Percentiles rank a stretch among this genome's conserved stretches.
Evolutionary conservation across 2,797 vertebrate species (phyloP).

Genomic region (Cirrhinus molitorella): DNA sequence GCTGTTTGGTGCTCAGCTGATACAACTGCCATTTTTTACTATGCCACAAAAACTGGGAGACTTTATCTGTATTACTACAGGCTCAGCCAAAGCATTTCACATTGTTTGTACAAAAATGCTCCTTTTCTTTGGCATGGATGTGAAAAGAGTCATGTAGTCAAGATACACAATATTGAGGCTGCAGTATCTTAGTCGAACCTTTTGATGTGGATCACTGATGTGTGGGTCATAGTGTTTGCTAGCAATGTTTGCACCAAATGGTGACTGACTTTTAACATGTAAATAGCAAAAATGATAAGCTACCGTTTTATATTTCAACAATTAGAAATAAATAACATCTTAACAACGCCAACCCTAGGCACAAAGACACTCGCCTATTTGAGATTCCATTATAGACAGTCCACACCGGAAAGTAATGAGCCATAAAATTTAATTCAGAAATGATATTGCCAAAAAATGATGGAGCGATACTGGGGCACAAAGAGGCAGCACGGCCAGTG

Average conservation of each 20-base stretch:
- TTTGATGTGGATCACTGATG: slow-evolving; percentile 51
- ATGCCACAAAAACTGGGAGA: slow-evolving; percentile 6
- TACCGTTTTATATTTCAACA: slow-evolving; percentile 89
- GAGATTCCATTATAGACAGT: slow-evolving; percentile 90
- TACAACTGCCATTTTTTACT: slow-evolving; percentile 40
- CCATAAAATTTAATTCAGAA: slow-evolving; percentile 99
- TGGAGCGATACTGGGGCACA: slow-evolving; percentile 85
- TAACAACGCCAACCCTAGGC: slow-evolving; percentile 80
- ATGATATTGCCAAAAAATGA: slow-evolving; percentile 91
- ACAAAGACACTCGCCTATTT: slow-evolving; percentile 86
- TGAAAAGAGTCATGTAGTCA: slow-evolving; percentile 7
- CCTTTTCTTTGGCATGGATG: neutral
- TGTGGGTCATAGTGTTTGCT: slow-evolving; percentile 77
- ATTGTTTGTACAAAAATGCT: neutral
- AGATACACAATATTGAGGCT: slow-evolving; percentile 5
- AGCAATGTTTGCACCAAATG: slow-evolving; percentile 76
- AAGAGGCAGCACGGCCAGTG: slow-evolving; percentile 71
- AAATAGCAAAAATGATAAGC: slow-evolving; percentile 89
- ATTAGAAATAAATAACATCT: slow-evolving; percentile 91
- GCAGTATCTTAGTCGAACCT: slow-evolving; percentile 38
- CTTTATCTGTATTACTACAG: slow-evolving; percentile 37
- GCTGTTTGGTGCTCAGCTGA: slow-evolving; percentile 35
- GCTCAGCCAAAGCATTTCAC: neutral
- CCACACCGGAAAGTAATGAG: slow-evolving; percentile 92
- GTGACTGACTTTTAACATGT: slow-evolving; percentile 84